A percentile compares a stretch with the other conserved stretches of the same genome.
Evolutionary conservation across 2,888 invertebrate genomes (phyloP).

Genomic region (Brachylomia viminalis): DNA sequence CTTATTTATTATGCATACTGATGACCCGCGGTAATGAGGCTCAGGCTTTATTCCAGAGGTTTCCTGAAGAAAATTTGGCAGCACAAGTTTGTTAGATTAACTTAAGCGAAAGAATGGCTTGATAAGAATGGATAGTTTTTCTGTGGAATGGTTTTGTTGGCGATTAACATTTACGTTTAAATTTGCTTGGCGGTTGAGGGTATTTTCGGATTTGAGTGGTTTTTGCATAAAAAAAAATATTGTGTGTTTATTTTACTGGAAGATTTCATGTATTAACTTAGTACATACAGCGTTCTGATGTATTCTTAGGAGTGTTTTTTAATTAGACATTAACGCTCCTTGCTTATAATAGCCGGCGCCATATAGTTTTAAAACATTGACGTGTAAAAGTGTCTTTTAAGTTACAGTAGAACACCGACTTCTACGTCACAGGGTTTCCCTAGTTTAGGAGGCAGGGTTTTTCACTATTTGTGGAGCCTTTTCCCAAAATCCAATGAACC

Average conservation of each 20-base stretch:
- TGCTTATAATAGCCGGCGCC: too few relatives aligned
- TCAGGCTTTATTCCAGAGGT: constrained; percentile 75
- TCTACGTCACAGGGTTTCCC: too few relatives aligned
- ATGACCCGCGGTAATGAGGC: constrained; percentile 93
- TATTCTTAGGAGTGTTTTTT: too few relatives aligned
- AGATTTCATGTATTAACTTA: not conserved
- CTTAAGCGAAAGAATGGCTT: constrained; percentile 79
- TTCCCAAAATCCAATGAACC: too few relatives aligned
- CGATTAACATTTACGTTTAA: constrained; percentile 67
- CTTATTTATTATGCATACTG: constrained; percentile 95
- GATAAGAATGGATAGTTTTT: constrained; percentile 74
- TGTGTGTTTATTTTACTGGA: not conserved
- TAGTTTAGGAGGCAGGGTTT: too few relatives aligned
- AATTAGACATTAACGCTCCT: too few relatives aligned
- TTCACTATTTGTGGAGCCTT: too few relatives aligned
- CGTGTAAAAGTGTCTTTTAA: too few relatives aligned
- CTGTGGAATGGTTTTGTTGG: constrained; percentile 61
- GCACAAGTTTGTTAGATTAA: constrained; percentile 80
- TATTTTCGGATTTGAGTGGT: constrained; percentile 3
- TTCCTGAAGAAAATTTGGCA: constrained; percentile 85
- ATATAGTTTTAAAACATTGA: too few relatives aligned
- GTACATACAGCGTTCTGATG: rapidly evolving
- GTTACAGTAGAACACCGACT: too few relatives aligned
- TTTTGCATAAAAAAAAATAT: not conserved
- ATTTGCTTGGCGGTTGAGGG: constrained; percentile 47